Evolutionary conservation across 2,888 invertebrate genomes (phyloP).

Genomic region (Pyralis farinalis): DNA sequence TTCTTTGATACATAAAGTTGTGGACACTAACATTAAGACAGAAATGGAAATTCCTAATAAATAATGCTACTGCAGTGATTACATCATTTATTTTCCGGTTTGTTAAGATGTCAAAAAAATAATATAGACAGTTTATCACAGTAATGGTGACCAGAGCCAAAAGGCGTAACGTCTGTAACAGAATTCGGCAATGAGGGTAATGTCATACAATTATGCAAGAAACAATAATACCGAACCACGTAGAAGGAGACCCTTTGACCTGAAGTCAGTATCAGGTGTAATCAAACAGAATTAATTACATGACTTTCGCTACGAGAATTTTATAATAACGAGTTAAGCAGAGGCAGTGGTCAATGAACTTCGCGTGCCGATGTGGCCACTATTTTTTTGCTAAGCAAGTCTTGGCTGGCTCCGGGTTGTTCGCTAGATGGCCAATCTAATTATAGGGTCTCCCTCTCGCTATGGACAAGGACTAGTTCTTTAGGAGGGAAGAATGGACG

Average conservation of each 20-base stretch:
- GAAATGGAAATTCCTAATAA: slow-evolving; percentile 46
- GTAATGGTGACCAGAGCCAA: not conserved
- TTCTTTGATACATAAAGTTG: slow-evolving; percentile 14
- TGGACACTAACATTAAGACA: slow-evolving; percentile 24
- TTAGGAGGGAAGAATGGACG: slow-evolving; percentile 27
- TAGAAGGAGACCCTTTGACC: slow-evolving; percentile 24
- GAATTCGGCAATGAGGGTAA: not conserved
- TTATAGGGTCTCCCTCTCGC: slow-evolving; percentile 56
- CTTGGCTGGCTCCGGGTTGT: slow-evolving; percentile 46
- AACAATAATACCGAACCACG: slow-evolving; percentile 5
- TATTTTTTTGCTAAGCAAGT: slow-evolving; percentile 66
- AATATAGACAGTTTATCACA: not conserved
- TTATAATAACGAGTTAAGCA: slow-evolving; percentile 53
- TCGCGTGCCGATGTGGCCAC: slow-evolving; percentile 48
- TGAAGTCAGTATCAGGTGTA: slow-evolving; percentile 16
- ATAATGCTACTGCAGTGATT: slow-evolving; percentile 22
- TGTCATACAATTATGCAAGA: not conserved
- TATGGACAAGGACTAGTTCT: slow-evolving; percentile 47
- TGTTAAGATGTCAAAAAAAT: slow-evolving; percentile 26
- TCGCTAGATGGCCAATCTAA: slow-evolving; percentile 66
- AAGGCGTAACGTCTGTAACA: not conserved
- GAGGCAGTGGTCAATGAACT: slow-evolving; percentile 60
- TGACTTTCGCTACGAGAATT: slow-evolving; percentile 52
- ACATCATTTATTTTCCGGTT: slow-evolving; percentile 33
- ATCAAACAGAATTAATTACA: slow-evolving; percentile 33